phyloP scores from a whole-genome alignment of 1,140 invertebrate genomes.

The Dinoponera quadriceps region DNA sequence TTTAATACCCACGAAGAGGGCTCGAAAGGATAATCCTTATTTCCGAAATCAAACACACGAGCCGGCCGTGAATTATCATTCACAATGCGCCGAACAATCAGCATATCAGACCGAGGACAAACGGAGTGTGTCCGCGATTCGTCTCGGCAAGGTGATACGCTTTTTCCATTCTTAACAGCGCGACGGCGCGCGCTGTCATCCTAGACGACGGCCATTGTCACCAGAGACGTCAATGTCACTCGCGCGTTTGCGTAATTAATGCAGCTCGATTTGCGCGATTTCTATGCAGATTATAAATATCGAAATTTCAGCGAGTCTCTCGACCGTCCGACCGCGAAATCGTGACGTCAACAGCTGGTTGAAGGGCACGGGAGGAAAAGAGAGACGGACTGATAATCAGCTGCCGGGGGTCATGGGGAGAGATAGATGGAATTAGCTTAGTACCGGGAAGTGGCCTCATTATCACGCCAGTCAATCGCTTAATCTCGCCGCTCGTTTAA shows the following conservation, averaged over 20 bases:
- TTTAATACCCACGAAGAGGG: too few species aligned
- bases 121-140: constrained; percentile 65
- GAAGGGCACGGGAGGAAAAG: constrained; percentile 69
- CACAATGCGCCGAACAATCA: constrained; percentile 46
- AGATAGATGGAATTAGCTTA: constrained; percentile 76
- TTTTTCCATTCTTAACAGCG: constrained; percentile 34
- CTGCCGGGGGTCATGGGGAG: constrained; percentile 57
- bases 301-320: too few species aligned
- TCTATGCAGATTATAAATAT: too few species aligned
- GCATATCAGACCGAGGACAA: constrained; percentile 72
- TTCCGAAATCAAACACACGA: too few species aligned
- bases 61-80: too few species aligned
- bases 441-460: constrained; percentile 81
- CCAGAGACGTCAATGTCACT: constrained; percentile 6
- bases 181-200: constrained; percentile 48
- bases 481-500: constrained; percentile 72
- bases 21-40: too few species aligned
- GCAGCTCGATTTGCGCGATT: too few species aligned
- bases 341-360: constrained; percentile 31
- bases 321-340: not conserved
- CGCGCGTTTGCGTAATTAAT: too few species aligned
- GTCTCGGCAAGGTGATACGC: constrained; percentile 58
- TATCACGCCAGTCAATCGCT: constrained; percentile 81
- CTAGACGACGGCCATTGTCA: constrained; percentile 62
- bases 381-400: constrained; percentile 62